Evolutionary conservation across 2,888 invertebrate genomes (phyloP), one percentile per base, ranked within the genome.

Genomic region (Panzeria rudis): DNA sequence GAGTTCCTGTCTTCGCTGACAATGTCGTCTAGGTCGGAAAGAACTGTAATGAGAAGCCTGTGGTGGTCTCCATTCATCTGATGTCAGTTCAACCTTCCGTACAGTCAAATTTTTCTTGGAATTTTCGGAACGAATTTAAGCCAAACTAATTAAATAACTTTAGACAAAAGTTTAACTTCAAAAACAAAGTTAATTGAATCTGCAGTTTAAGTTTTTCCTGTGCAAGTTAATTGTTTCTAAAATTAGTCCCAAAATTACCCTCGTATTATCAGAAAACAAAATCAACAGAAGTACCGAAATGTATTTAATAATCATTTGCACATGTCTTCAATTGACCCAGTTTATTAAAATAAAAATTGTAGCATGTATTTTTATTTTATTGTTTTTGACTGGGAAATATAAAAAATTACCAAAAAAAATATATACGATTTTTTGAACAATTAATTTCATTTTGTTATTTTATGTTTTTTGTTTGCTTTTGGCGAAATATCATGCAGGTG

Each of bases 301-400:
- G 25, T 32, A 56, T 64, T 80, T 23, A 52, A 52, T 59, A 72
- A 84, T 78, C 54, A 69, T 85, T 82, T 62, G 68, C 84, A 81
- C 84, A 84, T 82, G 82, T 85, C 85, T 82, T 78, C 78, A 82
- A 78, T 85, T 85, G 85, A 82, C 85, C 85, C 78, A 85, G 78
- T 64, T 85, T 64, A 17, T 81, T 32, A 29, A 64, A 71, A 76
- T n/a, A 29, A 38, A 68, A 69, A 41, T 66, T 66, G 29, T 23
- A 71, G 47, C 59, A n/a, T 35, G 20, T 69, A 54, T 72, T 66
- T 72, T 64, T 32, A 7, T 71, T 71, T 69, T 23, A 47, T 32
- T 68, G 56, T 66, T 66, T 44, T 77, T 68, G 64, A 35, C 68
- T 77, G 56, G 29, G 62, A 66, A 25, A 69, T 23, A 29, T 29